Percentiles rank a stretch among this genome's conserved stretches.
Conservation (phyloP, 2,113 vertebrate species). For the Vulpes vulpes region DNA sequence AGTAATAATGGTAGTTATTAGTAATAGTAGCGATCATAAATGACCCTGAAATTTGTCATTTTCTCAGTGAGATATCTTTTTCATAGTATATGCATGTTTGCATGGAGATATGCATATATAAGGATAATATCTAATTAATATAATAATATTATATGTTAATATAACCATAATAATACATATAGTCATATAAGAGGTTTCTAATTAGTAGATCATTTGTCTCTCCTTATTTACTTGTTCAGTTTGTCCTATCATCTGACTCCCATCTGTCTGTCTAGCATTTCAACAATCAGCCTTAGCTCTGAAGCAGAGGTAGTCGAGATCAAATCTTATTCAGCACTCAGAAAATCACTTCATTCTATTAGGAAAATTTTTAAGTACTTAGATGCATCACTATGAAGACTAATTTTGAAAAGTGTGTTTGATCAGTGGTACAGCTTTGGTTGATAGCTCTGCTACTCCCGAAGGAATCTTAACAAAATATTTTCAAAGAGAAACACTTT, state of each 20-base stretch:
- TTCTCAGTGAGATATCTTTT: constrained; percentile 1
- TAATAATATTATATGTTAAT: not conserved
- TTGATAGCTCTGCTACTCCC: constrained; percentile 53
- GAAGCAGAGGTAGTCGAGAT: not conserved
- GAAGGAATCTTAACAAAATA: constrained; percentile 60
- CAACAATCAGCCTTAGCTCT: not conserved
- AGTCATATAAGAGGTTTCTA: not conserved
- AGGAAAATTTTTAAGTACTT: not conserved
- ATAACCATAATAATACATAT: not conserved
- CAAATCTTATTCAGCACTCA: constrained; percentile 15
- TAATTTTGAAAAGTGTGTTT: constrained; percentile 65
- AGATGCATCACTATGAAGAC: constrained; percentile 67
- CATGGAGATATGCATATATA: not conserved
- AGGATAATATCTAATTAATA: not conserved
- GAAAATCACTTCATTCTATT: constrained; percentile 42
- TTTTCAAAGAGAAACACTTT: constrained; percentile 65
- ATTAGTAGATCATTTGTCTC: not conserved
- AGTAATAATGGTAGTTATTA: not conserved
- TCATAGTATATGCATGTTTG: not conserved
- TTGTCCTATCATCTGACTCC: not conserved
- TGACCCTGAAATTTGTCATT: not conserved
- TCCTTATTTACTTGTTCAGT: not conserved
- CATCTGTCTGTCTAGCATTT: not conserved
- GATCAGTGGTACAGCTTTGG: constrained; percentile 56
- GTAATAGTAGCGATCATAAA: not conserved